Evolutionary conservation across 2,113 vertebrate genomes (phyloP).

Genomic region (Microcebus tavaratra): DNA sequence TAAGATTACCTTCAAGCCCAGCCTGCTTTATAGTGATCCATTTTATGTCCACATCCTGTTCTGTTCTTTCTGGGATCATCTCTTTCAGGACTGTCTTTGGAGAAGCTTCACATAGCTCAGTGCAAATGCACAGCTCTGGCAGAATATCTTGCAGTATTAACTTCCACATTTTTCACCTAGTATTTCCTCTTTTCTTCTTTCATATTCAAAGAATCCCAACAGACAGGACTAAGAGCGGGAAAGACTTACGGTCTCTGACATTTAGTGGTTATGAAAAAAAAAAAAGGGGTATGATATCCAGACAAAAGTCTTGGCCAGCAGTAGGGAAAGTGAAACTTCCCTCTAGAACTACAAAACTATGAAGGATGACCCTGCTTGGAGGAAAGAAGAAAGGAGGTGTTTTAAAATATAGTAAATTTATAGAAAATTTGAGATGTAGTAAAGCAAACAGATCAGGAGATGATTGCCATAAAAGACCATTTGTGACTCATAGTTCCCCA

Average conservation of each 20-base stretch:
- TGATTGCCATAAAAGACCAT: neutral
- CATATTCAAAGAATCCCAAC: neutral
- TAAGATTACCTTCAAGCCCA: neutral
- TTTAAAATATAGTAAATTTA: neutral
- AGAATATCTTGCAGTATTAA: neutral
- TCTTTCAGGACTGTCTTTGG: neutral
- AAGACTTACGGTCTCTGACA: neutral
- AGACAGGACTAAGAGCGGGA: neutral
- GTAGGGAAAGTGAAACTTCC: neutral
- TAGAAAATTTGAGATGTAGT: neutral
- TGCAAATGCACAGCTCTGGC: neutral
- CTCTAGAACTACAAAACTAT: neutral
- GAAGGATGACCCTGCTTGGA: neutral
- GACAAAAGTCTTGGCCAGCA: neutral
- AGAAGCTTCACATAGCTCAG: neutral
- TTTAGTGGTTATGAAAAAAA: neutral
- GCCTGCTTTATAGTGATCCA: neutral
- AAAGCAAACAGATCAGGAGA: neutral
- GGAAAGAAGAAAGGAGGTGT: neutral
- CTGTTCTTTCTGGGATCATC: neutral
- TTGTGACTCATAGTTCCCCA: neutral
- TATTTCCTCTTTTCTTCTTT: neutral
- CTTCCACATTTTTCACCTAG: neutral
- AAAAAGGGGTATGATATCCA: neutral
- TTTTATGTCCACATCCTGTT: neutral